A percentile compares a stretch with the other conserved stretches of the same genome.
phyloP scores from a whole-genome alignment of 1,140 invertebrate genomes.

The Habropoda laboriosa region DNA sequence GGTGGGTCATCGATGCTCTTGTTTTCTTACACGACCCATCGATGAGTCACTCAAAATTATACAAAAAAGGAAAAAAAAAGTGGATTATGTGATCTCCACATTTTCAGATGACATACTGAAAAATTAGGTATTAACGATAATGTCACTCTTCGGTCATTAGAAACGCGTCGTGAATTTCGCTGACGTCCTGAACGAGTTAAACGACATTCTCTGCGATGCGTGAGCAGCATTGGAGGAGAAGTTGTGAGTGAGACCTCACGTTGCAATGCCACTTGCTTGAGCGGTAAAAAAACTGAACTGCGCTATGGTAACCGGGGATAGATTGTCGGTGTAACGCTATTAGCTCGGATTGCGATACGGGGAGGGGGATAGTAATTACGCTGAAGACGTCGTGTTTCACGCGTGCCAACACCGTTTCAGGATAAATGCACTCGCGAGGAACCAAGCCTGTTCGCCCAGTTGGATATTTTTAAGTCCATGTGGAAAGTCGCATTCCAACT shows the following conservation, averaged over 20 bases:
- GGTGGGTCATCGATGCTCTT: too few species aligned
- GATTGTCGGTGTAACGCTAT: not conserved
- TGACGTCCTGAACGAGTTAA: not conserved
- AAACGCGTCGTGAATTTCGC: too few species aligned
- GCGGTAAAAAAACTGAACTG: not conserved
- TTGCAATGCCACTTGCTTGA: not conserved
- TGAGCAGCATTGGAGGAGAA: not conserved
- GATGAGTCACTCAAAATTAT: too few species aligned
- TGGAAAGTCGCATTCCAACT: conserved; percentile 41
- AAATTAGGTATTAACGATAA: too few species aligned
- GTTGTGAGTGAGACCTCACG: not conserved
- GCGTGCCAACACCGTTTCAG: conserved; percentile 27
- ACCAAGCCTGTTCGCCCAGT: conserved; percentile 21
- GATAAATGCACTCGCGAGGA: conserved; percentile 25
- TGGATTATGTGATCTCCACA: too few species aligned
- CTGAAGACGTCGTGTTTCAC: conserved; percentile 23
- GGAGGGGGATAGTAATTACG: conserved; percentile 13
- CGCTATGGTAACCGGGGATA: not conserved
- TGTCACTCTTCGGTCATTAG: too few species aligned
- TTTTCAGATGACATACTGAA: too few species aligned
- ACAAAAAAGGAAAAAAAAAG: too few species aligned
- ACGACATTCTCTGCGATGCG: too few species aligned
- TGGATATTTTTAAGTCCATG: conserved; percentile 39
- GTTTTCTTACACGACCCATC: too few species aligned
- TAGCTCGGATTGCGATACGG: not conserved